A percentile compares a stretch with the other conserved stretches of the same genome.
Conservation (phyloP, 1,140 invertebrate species). For the Sminthurides bifidus region DNA sequence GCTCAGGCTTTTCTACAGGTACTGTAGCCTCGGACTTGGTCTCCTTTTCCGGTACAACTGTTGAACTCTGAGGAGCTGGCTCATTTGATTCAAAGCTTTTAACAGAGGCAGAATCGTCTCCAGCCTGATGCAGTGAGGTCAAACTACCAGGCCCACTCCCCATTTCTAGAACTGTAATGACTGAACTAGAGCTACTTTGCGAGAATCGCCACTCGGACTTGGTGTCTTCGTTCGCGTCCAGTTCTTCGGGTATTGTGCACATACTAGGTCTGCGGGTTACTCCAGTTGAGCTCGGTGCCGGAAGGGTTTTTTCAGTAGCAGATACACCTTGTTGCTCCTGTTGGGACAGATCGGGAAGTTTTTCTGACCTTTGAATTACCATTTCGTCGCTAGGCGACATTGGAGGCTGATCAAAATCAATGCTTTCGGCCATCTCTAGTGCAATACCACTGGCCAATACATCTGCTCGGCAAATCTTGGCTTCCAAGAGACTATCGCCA, state of each 20-base stretch:
- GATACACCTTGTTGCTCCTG: background rate
- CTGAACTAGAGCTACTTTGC: constrained; percentile 14
- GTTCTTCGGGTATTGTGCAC: no score
- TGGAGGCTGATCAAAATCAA: no score
- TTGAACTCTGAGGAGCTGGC: background rate
- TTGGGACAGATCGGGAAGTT: background rate
- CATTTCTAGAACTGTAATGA: constrained; percentile 7
- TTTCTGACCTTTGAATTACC: no score
- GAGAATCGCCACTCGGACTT: background rate
- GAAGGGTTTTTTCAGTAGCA: background rate
- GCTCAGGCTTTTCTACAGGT: background rate
- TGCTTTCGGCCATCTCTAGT: no score
- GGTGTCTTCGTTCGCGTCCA: background rate
- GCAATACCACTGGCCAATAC: background rate
- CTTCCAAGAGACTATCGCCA: background rate
- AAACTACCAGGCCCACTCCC: background rate
- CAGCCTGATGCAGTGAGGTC: background rate
- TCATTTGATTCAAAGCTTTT: background rate
- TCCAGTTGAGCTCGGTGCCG: background rate
- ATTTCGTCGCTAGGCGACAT: no score
- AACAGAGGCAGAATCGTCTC: background rate
- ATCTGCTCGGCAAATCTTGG: background rate
- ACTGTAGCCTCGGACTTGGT: background rate
- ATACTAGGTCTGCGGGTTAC: background rate
- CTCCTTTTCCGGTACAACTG: background rate